Evolutionary conservation across 2,888 invertebrate genomes (phyloP).

Genomic region (Agonopterix subpropinquella): DNA sequence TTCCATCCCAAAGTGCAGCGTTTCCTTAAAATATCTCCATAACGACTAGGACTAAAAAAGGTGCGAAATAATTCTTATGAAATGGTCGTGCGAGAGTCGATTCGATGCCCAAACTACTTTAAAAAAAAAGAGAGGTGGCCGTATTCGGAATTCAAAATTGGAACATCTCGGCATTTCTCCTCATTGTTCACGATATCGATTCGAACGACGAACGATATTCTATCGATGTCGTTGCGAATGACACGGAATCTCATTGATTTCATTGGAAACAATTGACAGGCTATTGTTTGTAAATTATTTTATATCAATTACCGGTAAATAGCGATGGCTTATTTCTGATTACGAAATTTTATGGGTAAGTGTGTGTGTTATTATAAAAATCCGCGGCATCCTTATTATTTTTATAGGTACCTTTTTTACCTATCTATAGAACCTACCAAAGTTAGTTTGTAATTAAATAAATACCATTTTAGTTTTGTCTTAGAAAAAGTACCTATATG

Average conservation of each 20-base stretch:
- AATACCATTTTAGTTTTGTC: too few relatives aligned
- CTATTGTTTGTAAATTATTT: conserved; percentile 60
- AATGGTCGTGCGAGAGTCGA: too few relatives aligned
- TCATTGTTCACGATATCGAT: conserved; percentile 36
- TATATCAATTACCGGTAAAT: conserved; percentile 38
- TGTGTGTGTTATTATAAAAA: too few relatives aligned
- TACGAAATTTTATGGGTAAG: too few relatives aligned
- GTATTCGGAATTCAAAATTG: conserved; percentile 25
- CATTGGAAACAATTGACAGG: conserved; percentile 55
- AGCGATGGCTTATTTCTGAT: conserved; percentile 12
- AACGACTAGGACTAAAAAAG: too few relatives aligned
- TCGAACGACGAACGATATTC: too few relatives aligned
- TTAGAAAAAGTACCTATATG: too few relatives aligned
- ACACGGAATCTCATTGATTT: conserved; percentile 51
- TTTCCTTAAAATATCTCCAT: too few relatives aligned
- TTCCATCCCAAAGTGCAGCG: too few relatives aligned
- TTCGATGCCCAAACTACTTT: not conserved
- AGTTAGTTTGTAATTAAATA: too few relatives aligned
- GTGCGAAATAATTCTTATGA: too few relatives aligned
- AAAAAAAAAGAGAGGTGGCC: conserved; percentile 21
- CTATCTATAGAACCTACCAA: not conserved
- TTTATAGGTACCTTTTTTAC: not conserved
- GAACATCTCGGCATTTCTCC: conserved; percentile 41
- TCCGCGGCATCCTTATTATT: too few relatives aligned
- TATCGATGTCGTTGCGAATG: conserved; percentile 23